These are phyloP conservation scores for Pteropus alecto DNA, from an alignment of 2,113 vertebrate species.

Conservation along the genomic window DNA sequence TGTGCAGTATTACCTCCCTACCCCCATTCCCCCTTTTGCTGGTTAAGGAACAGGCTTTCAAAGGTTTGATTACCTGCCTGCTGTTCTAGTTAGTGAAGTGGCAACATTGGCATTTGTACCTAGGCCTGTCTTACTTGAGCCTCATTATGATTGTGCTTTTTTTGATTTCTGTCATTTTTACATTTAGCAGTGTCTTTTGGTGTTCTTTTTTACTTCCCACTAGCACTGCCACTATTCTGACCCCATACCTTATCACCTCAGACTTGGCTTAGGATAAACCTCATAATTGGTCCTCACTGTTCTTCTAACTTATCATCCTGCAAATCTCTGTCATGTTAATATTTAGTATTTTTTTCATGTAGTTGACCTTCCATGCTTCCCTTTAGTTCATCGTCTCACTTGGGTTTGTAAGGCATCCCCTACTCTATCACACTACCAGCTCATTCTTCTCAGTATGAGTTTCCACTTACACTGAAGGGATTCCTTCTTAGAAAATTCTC, in stretches of 20 bases:
- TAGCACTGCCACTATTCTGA: background rate
- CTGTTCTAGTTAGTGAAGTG: background rate
- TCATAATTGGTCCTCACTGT: background rate
- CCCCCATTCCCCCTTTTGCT: background rate
- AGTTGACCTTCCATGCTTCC: background rate
- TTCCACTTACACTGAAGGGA: background rate
- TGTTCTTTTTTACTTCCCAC: background rate
- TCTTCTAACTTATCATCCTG: background rate
- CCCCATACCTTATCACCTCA: background rate
- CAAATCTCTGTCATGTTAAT: background rate
- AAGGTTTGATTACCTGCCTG: background rate
- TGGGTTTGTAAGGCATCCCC: background rate
- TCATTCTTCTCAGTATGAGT: background rate
- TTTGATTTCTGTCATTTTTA: background rate
- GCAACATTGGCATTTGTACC: background rate
- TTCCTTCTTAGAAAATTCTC: background rate
- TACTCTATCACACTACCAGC: background rate
- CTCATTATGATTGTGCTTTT: background rate
- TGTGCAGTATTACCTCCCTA: background rate
- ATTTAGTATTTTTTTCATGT: background rate
- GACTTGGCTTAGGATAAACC: background rate
- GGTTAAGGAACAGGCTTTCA: background rate
- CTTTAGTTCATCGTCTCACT: background rate
- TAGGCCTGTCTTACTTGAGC: background rate
- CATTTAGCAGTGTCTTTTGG: background rate